phyloP scores from a whole-genome alignment of 2,888 invertebrate genomes.

The Clepsis dumicolana region DNA sequence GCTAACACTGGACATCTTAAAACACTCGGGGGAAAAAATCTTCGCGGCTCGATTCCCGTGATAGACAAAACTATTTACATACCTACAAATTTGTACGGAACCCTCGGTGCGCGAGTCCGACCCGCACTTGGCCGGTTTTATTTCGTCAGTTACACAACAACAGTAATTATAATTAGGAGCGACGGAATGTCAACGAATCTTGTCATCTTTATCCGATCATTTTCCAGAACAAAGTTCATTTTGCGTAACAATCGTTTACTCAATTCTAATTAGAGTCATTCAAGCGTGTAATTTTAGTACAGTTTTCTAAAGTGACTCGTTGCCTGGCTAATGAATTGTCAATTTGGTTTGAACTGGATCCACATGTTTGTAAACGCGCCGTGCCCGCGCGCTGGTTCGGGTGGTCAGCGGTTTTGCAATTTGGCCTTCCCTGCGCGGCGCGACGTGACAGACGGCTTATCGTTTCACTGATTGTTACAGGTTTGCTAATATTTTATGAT shows the following conservation, averaged over 20 bases:
- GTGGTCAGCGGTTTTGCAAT: constrained; percentile 39
- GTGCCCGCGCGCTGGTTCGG: neutral
- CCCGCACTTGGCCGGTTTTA: too few relatives aligned
- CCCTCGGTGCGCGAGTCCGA: too few relatives aligned
- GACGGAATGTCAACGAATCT: constrained; percentile 1
- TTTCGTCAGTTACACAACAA: neutral
- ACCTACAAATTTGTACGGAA: too few relatives aligned
- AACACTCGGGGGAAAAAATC: too few relatives aligned
- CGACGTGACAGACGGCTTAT: constrained; percentile 33
- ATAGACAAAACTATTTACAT: too few relatives aligned
- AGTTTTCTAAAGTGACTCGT: constrained; percentile 3
- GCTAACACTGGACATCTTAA: too few relatives aligned
- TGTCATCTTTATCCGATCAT: constrained; percentile 1
- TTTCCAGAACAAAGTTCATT: neutral
- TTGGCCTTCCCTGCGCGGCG: constrained; percentile 39
- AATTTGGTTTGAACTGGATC: neutral
- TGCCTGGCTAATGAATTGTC: neutral
- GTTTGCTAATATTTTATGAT: constrained; percentile 17
- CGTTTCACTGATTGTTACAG: constrained; percentile 8
- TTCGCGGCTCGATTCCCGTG: too few relatives aligned
- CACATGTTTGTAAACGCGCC: neutral
- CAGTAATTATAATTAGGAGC: neutral
- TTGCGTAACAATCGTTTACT: constrained; percentile 12
- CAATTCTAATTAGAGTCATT: constrained; percentile 2
- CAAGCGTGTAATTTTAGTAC: constrained; percentile 1